A percentile compares a stretch with the other conserved stretches of the same genome.
Evolutionary conservation across 2,888 invertebrate species (phyloP).

Genomic region (Pyrrhosoma nymphula): DNA sequence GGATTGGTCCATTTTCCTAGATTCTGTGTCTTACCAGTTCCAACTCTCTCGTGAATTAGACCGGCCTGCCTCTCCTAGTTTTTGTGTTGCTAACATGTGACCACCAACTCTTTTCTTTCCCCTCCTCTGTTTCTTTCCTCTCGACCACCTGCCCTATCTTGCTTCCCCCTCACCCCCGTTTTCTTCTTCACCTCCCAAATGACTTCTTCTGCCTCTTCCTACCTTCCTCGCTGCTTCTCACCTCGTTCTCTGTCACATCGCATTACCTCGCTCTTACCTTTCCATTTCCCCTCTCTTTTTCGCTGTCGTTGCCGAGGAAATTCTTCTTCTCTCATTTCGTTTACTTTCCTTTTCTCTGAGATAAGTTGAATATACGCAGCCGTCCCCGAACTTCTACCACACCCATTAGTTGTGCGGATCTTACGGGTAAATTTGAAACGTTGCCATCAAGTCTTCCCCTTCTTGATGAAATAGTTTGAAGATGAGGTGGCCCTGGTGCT

Average conservation of each 20-base stretch:
- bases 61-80: neutral
- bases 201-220: neutral
- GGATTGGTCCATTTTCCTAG: neutral
- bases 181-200: neutral
- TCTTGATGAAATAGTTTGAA: too few relatives aligned
- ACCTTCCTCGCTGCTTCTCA: neutral
- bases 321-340: neutral
- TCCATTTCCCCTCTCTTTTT: neutral
- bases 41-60: neutral
- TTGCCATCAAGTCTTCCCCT: too few relatives aligned
- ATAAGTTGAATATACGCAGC: neutral
- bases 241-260: neutral
- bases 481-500: too few relatives aligned
- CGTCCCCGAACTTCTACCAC: too few relatives aligned
- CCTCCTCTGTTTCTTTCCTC: too few relatives aligned
- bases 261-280: neutral
- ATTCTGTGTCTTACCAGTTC: neutral
- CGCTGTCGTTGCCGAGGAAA: neutral
- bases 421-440: too few relatives aligned
- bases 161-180: neutral
- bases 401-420: too few relatives aligned
- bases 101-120: neutral
- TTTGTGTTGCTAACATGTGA: neutral
- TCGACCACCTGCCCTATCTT: too few relatives aligned
- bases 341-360: neutral